Conservation (phyloP, 2,888 invertebrate genomes). For the Anodontia alba region DNA sequence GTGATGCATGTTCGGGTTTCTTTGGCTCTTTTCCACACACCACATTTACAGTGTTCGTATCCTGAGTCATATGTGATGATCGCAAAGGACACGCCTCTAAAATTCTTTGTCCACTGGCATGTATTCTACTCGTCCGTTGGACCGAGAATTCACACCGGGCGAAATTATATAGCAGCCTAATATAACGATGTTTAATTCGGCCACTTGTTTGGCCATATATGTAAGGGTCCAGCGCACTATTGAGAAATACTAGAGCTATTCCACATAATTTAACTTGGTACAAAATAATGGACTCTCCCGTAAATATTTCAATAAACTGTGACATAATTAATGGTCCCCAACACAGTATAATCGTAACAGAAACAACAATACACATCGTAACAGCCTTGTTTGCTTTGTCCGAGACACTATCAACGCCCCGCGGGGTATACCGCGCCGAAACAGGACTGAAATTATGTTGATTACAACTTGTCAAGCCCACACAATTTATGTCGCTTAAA, state of each 20-base stretch:
- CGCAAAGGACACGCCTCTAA: slow-evolving; percentile 29
- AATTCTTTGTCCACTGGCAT: slow-evolving; percentile 17
- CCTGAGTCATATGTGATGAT: slow-evolving; percentile 35
- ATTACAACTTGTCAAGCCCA: slow-evolving; percentile 31
- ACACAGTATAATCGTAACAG: slow-evolving; percentile 72
- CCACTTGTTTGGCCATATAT: slow-evolving; percentile 75
- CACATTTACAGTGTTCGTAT: slow-evolving; percentile 34
- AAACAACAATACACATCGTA: slow-evolving; percentile 77
- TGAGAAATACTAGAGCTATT: slow-evolving; percentile 78
- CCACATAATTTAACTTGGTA: slow-evolving; percentile 79
- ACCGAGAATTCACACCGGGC: slow-evolving; percentile 39
- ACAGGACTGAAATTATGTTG: slow-evolving; percentile 29
- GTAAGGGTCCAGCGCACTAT: slow-evolving; percentile 78
- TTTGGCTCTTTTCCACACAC: neutral
- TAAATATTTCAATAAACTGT: slow-evolving; percentile 71
- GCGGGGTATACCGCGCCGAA: slow-evolving; percentile 34
- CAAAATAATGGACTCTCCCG: slow-evolving; percentile 75
- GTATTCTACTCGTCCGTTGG: slow-evolving; percentile 14
- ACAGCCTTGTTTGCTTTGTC: slow-evolving; percentile 74
- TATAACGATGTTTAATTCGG: slow-evolving; percentile 67
- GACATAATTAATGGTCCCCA: slow-evolving; percentile 77
- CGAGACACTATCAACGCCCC: slow-evolving; percentile 54
- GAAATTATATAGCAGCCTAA: slow-evolving; percentile 37
- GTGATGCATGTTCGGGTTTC: neutral
- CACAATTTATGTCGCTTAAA: slow-evolving; percentile 46